Base-by-base conservation (phyloP, 2,797 vertebrate genomes). In the Leptodactylus fallax region DNA sequence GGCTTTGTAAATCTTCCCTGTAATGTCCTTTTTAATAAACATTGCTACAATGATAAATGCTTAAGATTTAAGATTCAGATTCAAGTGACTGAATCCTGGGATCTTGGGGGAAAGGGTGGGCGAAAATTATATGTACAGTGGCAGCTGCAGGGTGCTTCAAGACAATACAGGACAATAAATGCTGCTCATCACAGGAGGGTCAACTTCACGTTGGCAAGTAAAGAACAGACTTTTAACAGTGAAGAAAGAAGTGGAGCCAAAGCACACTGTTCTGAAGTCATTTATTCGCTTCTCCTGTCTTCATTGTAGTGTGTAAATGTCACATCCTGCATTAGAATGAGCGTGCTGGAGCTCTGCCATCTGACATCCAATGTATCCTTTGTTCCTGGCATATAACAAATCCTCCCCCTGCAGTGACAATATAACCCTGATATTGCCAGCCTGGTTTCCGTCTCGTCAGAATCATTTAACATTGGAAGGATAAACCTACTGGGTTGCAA, bases 301-400 rank as follows among this genome's bases (percentile, higher is more conserved):
- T 67, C 60, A 71, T n/a, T 55, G 72, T 56, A 76, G 81, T 87
- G 80, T 83, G 81, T 87, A 87, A 87, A 87, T 83, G 86, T 87
- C 86, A 87, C 63, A 87, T 58, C 53, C 60, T 60, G 69, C 53
- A 87, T 87, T 74, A 63, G 55, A 81, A 87, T 87, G 85, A 74
- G 85, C 23, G 53, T 19, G 17, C 56, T 67, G 86, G 86, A 87
- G 80, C 72, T 45, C 19, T 23, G 86, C 86, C 72, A 84, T 87
- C 45, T 56, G 49, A 56, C 81, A 83, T 60, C 76, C 65, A 79
- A 79, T 13, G 72, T 27, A 36, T 19, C 87, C 58, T 79, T 84
- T 87, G 81, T 84, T 60, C 87, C 63, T 55, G 61, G 72, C 74
- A 83, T 17, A 55, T 49, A 67, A 65, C 60, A 14, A 53, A 19